Conservation (phyloP, 2,888 invertebrate genomes). For the Rhodophaea formosa region DNA sequence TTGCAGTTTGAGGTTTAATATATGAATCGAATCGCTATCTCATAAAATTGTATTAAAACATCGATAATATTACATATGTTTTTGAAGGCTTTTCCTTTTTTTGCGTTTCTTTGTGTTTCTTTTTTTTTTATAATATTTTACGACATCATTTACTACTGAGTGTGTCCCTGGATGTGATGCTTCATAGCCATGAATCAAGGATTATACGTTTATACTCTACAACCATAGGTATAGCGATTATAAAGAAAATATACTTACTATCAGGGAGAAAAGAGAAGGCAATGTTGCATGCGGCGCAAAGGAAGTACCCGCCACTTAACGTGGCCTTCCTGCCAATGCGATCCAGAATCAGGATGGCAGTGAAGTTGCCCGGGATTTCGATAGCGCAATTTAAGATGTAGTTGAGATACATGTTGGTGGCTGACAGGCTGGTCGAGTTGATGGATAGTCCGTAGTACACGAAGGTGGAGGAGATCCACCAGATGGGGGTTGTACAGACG, state of each 20-base stretch:
- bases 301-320: slow-evolving; percentile 76
- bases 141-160: too few species aligned
- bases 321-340: slow-evolving; percentile 81
- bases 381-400: slow-evolving; percentile 81
- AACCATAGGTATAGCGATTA: too few species aligned
- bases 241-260: slow-evolving; percentile 46
- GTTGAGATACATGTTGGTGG: slow-evolving; percentile 81
- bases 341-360: slow-evolving; percentile 80
- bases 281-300: slow-evolving; percentile 81
- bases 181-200: too few species aligned
- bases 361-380: slow-evolving; percentile 85
- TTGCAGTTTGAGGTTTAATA: too few species aligned
- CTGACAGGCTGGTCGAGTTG: slow-evolving; percentile 82
- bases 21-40: too few species aligned
- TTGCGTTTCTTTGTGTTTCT: too few species aligned
- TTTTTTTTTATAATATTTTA: too few species aligned
- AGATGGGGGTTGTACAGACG: slow-evolving; percentile 54
- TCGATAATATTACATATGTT: too few species aligned
- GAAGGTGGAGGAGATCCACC: slow-evolving; percentile 84
- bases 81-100: too few species aligned
- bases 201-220: too few species aligned
- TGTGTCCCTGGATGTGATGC: too few species aligned
- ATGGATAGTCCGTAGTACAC: slow-evolving; percentile 84
- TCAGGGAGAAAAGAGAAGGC: slow-evolving; percentile 77
- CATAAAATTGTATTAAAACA: too few species aligned